phyloP scores from a whole-genome alignment of 2,797 vertebrate species.

The Falco peregrinus region DNA sequence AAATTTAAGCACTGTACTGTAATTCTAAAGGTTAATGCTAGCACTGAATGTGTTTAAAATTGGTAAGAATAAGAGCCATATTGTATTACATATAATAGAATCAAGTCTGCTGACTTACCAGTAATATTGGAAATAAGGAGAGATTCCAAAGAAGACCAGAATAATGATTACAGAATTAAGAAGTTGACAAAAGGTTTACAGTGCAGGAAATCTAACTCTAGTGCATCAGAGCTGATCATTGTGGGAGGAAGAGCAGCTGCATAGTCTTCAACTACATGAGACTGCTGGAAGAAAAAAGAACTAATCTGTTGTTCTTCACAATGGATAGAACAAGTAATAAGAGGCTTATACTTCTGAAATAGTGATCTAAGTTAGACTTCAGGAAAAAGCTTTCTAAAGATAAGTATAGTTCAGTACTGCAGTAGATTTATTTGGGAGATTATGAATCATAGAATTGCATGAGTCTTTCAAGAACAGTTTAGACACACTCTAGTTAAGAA shows the following conservation, averaged over 20 bases:
- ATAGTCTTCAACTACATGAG: neutral
- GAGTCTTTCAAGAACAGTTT: neutral
- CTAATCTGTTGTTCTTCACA: neutral
- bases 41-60: neutral
- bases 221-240: neutral
- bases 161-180: neutral
- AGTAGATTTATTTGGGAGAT: neutral
- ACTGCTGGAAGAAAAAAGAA: neutral
- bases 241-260: accelerated
- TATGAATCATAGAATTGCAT: neutral
- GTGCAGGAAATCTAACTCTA: neutral
- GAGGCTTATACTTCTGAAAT: neutral
- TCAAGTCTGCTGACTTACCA: neutral
- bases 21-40: neutral
- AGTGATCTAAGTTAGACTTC: neutral
- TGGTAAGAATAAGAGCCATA: neutral
- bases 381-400: neutral
- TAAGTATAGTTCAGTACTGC: neutral
- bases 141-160: neutral
- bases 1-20: neutral
- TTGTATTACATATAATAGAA: neutral
- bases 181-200: neutral
- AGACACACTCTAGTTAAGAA: neutral
- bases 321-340: neutral
- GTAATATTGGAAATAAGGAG: neutral